Conservation (phyloP, 2,888 invertebrate species). For the Acheta domesticus region DNA sequence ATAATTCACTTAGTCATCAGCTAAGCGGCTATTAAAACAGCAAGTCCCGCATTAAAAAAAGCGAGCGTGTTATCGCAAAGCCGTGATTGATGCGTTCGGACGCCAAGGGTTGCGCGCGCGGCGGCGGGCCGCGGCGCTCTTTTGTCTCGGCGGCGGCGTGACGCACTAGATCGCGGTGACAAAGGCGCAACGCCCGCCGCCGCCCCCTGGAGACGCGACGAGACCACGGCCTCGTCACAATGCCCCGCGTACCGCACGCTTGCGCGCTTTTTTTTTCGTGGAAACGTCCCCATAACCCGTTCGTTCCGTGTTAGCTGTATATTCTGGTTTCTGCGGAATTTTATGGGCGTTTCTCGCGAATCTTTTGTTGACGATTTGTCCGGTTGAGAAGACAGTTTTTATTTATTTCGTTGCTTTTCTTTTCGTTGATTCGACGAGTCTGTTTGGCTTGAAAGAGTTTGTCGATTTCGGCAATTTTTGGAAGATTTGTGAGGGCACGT, state of each 20-base stretch:
- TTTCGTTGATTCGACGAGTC: background rate
- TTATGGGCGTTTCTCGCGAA: background rate
- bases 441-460: background rate
- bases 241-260: no score
- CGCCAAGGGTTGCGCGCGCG: conserved; percentile 4
- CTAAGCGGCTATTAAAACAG: conserved; percentile 33
- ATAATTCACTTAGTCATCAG: conserved; percentile 35
- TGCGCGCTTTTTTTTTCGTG: no score
- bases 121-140: background rate
- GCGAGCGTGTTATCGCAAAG: background rate
- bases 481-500: no score
- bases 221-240: background rate
- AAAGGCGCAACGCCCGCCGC: background rate
- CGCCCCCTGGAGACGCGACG: background rate
- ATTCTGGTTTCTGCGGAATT: background rate
- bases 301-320: conserved; percentile 2
- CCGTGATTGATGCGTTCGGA: conserved; percentile 5
- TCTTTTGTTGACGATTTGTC: background rate
- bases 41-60: conserved; percentile 31
- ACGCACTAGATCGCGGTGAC: conserved; percentile 20
- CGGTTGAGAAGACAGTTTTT: background rate
- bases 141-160: conserved; percentile 18
- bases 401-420: background rate
- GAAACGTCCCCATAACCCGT: background rate
- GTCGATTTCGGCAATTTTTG: no score